phyloP scores from a whole-genome alignment of 2,888 invertebrate species.

The Teleiodes luculella region DNA sequence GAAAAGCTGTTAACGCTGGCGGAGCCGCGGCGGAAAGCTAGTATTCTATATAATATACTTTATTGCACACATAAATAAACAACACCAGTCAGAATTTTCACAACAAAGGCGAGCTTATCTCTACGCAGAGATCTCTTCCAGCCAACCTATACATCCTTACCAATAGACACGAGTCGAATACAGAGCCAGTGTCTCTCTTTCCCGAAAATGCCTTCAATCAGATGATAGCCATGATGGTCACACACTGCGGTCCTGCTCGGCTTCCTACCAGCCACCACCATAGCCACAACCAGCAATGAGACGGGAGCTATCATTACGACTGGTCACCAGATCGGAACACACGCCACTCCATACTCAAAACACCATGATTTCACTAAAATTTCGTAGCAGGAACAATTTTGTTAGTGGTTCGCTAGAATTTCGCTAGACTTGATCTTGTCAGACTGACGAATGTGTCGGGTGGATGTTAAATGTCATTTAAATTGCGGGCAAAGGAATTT shows the following conservation, averaged over 20 bases:
- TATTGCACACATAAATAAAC: too few species aligned
- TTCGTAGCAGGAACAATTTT: not conserved
- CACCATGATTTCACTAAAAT: not conserved
- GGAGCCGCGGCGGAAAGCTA: too few species aligned
- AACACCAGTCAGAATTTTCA: too few species aligned
- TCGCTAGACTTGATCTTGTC: too few species aligned
- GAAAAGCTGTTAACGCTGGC: too few species aligned
- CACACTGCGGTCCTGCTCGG: not conserved
- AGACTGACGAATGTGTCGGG: too few species aligned
- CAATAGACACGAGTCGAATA: slow-evolving; percentile 44
- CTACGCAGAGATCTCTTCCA: too few species aligned
- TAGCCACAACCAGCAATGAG: not conserved
- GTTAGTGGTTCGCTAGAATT: too few species aligned
- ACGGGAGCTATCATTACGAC: not conserved
- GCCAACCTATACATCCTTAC: slow-evolving; percentile 28
- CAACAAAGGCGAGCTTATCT: too few species aligned
- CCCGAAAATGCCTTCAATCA: slow-evolving; percentile 53
- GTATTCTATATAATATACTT: too few species aligned
- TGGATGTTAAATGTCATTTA: too few species aligned
- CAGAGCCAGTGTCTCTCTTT: slow-evolving; percentile 53
- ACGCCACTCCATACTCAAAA: not conserved
- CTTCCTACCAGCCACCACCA: not conserved
- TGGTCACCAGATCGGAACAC: not conserved
- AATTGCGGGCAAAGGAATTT: too few species aligned
- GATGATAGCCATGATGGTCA: slow-evolving; percentile 40